phyloP scores from a whole-genome alignment of 2,797 vertebrate species.

The Sebastes oblongus region DNA sequence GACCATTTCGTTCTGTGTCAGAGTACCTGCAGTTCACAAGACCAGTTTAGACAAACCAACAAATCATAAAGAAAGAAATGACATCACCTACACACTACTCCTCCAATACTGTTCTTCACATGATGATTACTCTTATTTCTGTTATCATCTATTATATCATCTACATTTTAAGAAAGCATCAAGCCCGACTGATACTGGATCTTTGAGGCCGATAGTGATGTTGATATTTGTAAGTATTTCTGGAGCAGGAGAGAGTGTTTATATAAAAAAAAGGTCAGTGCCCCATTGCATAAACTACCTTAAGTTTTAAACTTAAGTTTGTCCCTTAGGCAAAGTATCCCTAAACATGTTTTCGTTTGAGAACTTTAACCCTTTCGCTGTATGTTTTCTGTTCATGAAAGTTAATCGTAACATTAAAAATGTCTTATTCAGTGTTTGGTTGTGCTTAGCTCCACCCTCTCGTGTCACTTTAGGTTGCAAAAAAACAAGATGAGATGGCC shows the following conservation, averaged over 20 bases:
- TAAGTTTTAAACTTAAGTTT: not conserved
- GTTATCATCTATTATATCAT: too few relatives aligned
- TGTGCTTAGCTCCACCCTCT: too few relatives aligned
- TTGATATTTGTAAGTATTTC: not conserved
- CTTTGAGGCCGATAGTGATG: too few relatives aligned
- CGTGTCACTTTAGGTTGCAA: too few relatives aligned
- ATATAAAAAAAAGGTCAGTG: not conserved
- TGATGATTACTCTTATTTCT: not conserved
- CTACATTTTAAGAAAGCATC: too few relatives aligned
- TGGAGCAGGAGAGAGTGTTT: too few relatives aligned
- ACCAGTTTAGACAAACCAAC: not conserved
- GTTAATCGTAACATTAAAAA: too few relatives aligned
- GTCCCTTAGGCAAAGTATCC: not conserved
- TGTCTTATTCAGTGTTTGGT: too few relatives aligned
- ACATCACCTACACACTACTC: not conserved
- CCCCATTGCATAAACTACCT: not conserved
- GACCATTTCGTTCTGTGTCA: constrained; percentile 98
- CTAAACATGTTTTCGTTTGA: too few relatives aligned
- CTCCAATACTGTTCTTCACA: not conserved
- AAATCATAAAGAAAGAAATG: not conserved
- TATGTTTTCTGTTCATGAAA: too few relatives aligned
- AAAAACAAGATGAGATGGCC: too few relatives aligned
- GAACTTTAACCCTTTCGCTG: too few relatives aligned
- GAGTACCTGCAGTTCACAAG: constrained; percentile 84
- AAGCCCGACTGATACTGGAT: not conserved